Evolutionary conservation across 2,888 invertebrate genomes (phyloP).

Genomic region (Caprella mutica): DNA sequence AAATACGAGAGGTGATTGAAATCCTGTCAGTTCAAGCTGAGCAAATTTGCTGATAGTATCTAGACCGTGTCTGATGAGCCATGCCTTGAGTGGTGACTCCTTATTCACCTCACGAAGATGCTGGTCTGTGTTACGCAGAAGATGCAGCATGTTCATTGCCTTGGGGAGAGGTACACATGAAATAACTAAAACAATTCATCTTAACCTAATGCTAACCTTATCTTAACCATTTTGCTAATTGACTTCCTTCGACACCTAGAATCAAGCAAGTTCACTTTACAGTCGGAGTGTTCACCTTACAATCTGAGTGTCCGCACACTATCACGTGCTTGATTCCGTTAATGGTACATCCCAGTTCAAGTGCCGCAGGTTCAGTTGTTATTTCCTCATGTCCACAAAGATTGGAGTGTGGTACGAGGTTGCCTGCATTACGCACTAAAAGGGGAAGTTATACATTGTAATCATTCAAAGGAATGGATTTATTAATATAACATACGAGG

Average conservation of each 20-base stretch:
- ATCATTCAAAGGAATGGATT: no score
- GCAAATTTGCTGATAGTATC: constrained; percentile 72
- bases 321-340: constrained; percentile 84
- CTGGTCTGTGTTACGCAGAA: constrained; percentile 64
- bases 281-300: no score
- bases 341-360: constrained; percentile 85
- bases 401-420: constrained; percentile 82
- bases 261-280: no score
- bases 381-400: constrained; percentile 75
- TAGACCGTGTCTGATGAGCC: constrained; percentile 77
- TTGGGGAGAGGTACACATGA: constrained; percentile 36
- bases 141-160: constrained; percentile 86
- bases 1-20: constrained; percentile 65
- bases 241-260: no score
- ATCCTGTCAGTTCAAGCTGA: constrained; percentile 52
- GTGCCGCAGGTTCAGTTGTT: constrained; percentile 88
- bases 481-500: no score
- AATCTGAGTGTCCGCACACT: constrained; percentile 95
- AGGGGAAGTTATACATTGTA: no score
- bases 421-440: constrained; percentile 95
- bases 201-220: no score
- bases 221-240: no score
- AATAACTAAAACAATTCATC: no score
- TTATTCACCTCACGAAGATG: constrained; percentile 63
- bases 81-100: constrained; percentile 76